These are phyloP conservation scores for Whitmania pigra DNA, from an alignment of 1,140 invertebrate genomes.

Conservation along the genomic window DNA sequence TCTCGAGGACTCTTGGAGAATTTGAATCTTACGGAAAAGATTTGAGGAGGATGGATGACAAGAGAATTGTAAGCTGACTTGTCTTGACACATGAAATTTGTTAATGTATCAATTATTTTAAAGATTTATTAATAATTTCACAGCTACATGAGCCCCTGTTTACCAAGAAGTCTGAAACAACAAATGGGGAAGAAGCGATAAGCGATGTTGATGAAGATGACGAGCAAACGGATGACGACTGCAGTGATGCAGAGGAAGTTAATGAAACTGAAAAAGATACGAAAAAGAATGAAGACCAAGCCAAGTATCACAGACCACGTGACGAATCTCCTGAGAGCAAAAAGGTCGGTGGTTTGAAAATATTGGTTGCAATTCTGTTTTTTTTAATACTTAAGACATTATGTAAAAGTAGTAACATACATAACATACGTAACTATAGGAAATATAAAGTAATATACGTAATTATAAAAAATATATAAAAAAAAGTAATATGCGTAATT, in stretches of 20 bases:
- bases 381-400: too few relatives aligned
- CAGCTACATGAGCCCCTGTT: background rate
- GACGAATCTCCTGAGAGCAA: constrained; percentile 75
- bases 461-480: too few relatives aligned
- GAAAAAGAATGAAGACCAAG: constrained; percentile 49
- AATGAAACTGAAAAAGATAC: constrained; percentile 38
- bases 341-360: constrained; percentile 47
- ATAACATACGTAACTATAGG: too few relatives aligned
- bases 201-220: constrained; percentile 28
- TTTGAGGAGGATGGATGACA: background rate
- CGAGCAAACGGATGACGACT: constrained; percentile 28
- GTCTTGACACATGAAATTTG: background rate
- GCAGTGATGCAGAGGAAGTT: constrained; percentile 29
- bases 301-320: constrained; percentile 50
- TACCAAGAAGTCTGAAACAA: constrained; percentile 31
- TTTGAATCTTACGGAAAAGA: background rate
- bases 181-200: constrained; percentile 38
- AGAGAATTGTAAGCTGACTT: background rate
- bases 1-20: constrained; percentile 11
- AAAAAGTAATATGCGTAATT: too few relatives aligned
- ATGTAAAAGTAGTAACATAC: too few relatives aligned
- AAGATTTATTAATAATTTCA: constrained; percentile 5
- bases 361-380: constrained; percentile 10
- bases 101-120: too few relatives aligned
- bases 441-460: too few relatives aligned